Evolutionary conservation across 2,797 vertebrate species (phyloP).

Genomic region (Chlorospingus semifuscus): DNA sequence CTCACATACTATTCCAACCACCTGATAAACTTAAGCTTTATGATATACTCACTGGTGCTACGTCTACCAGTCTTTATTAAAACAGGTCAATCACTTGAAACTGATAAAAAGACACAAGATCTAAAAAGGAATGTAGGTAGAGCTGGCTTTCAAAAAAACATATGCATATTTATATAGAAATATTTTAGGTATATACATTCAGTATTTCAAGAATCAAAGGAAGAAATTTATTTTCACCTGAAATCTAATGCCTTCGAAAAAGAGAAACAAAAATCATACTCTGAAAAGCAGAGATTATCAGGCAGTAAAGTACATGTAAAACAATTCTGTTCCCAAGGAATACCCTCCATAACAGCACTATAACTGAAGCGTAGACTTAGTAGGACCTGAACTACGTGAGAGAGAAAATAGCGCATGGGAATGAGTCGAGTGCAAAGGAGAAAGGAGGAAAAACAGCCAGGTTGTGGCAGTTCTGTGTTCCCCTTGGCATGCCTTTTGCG

Average conservation of each 20-base stretch:
- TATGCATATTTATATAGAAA: neutral
- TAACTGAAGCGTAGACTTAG: no score
- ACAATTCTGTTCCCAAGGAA: neutral
- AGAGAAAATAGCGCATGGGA: no score
- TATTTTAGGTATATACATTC: neutral
- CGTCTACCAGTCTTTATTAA: neutral
- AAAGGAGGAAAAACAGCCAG: no score
- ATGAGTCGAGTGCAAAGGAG: no score
- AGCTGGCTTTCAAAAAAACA: neutral
- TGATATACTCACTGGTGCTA: neutral
- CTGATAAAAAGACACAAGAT: neutral
- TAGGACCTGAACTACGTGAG: accelerated
- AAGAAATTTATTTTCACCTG: neutral
- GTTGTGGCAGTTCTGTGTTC: no score
- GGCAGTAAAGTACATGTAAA: neutral
- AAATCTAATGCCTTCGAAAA: neutral
- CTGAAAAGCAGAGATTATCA: neutral
- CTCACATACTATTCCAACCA: neutral
- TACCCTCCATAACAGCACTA: neutral
- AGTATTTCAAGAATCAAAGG: neutral
- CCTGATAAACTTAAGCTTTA: neutral
- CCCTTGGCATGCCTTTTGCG: no score
- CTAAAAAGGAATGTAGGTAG: neutral
- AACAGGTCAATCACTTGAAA: neutral
- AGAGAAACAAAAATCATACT: neutral